A percentile compares a stretch with the other conserved stretches of the same genome.
Conservation (phyloP, 2,888 invertebrate species). For the Homarus gammarus region DNA sequence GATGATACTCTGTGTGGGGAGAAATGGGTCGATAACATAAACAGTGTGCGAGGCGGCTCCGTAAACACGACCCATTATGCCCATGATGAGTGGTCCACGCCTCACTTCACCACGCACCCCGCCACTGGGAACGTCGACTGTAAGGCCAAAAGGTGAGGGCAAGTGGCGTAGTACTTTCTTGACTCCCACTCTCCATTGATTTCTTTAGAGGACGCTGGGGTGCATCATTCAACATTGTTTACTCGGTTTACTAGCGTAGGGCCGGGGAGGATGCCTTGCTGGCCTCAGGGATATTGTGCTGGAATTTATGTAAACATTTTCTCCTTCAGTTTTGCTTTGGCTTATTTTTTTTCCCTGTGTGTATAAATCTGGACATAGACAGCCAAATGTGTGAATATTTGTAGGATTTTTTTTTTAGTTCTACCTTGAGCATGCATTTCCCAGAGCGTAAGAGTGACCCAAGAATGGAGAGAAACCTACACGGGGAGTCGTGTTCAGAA, state of each 20-base stretch:
- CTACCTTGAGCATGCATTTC: too few relatives aligned
- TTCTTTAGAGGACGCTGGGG: background rate
- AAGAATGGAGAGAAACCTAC: too few relatives aligned
- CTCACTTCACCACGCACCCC: background rate
- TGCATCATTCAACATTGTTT: background rate
- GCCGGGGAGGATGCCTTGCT: background rate
- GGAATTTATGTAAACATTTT: background rate
- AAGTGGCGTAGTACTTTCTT: background rate
- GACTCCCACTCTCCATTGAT: background rate
- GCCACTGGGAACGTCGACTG: background rate
- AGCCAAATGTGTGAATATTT: too few relatives aligned
- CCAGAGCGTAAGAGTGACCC: too few relatives aligned
- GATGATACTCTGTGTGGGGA: background rate
- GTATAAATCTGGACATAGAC: too few relatives aligned
- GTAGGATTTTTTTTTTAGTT: too few relatives aligned
- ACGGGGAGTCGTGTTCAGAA: too few relatives aligned
- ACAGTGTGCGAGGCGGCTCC: constrained; percentile 2
- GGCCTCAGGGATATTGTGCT: background rate
- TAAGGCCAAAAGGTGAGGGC: background rate
- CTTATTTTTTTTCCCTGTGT: too few relatives aligned
- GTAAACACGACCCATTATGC: background rate
- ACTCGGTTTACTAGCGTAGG: background rate
- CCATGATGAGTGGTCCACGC: background rate
- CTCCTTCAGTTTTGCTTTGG: too few relatives aligned
- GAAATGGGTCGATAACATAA: constrained; percentile 17